Percentiles rank a stretch among this genome's conserved stretches.
phyloP scores from a whole-genome alignment of 2,113 vertebrate genomes.

The Propithecus coquereli region DNA sequence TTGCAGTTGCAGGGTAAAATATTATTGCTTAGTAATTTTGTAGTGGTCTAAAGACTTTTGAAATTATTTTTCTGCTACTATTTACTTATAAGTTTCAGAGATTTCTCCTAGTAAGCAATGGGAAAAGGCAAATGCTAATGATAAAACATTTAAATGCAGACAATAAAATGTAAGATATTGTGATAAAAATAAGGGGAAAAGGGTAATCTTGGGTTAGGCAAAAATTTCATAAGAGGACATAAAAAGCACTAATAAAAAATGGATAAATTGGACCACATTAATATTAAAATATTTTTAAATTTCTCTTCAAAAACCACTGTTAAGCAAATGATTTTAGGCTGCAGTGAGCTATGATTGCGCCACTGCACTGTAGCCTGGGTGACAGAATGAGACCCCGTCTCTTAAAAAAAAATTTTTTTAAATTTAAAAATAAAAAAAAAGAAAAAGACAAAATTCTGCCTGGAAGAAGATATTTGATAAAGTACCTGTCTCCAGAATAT shows the following conservation, averaged over 20 bases:
- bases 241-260: background rate
- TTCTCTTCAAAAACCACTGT: background rate
- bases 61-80: background rate
- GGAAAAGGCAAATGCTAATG: background rate
- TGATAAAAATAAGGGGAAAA: background rate
- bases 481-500: background rate
- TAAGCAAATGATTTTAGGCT: background rate
- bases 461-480: background rate
- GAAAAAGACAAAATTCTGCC: background rate
- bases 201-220: background rate
- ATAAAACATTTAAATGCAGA: background rate
- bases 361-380: no score
- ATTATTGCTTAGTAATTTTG: background rate
- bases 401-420: no score
- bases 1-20: background rate
- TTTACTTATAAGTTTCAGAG: background rate
- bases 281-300: background rate
- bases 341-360: no score
- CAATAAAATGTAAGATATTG: background rate
- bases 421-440: no score
- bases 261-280: background rate
- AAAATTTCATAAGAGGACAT: background rate
- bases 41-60: background rate
- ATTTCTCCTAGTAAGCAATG: background rate
- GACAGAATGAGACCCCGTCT: no score